These are phyloP conservation scores for Psophia crepitans DNA, from an alignment of 2,113 vertebrate genomes.

Conservation along the genomic window DNA sequence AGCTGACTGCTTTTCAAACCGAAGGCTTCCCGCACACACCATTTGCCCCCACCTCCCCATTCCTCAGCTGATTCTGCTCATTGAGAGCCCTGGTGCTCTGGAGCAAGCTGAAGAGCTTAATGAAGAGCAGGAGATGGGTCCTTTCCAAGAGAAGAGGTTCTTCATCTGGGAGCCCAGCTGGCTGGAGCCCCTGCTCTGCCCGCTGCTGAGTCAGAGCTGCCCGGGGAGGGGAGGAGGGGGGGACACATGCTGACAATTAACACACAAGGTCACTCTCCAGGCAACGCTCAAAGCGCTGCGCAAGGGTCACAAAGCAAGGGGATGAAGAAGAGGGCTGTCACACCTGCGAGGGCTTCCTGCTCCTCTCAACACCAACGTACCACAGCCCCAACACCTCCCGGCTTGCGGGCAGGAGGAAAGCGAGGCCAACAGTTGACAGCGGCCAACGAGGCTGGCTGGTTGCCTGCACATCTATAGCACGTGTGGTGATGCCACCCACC, in stretches of 20 bases:
- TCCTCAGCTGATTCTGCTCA: not conserved
- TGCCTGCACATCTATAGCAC: accelerated
- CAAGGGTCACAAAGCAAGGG: not conserved
- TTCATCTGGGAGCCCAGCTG: not conserved
- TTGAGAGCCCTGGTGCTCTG: accelerated
- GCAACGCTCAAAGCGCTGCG: not conserved
- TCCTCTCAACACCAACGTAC: accelerated
- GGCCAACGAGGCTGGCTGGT: not conserved
- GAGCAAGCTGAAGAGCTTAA: not conserved
- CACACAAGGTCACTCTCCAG: not conserved
- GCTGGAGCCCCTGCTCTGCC: not conserved
- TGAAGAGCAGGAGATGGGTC: not conserved
- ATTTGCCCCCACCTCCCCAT: not conserved
- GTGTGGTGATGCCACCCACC: not conserved
- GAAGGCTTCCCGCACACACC: not conserved
- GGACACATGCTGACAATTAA: not conserved
- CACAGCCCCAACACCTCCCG: not conserved
- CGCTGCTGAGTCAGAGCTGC: not conserved
- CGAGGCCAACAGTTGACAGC: not conserved
- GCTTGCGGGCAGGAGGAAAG: accelerated
- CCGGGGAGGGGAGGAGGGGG: accelerated
- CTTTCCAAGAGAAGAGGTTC: not conserved
- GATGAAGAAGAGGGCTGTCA: not conserved
- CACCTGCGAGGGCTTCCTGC: not conserved
- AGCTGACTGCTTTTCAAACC: not conserved